Percentiles rank a stretch among this genome's conserved stretches.
phyloP scores from a whole-genome alignment of 2,113 vertebrate genomes.

The Polyodon spathula region DNA sequence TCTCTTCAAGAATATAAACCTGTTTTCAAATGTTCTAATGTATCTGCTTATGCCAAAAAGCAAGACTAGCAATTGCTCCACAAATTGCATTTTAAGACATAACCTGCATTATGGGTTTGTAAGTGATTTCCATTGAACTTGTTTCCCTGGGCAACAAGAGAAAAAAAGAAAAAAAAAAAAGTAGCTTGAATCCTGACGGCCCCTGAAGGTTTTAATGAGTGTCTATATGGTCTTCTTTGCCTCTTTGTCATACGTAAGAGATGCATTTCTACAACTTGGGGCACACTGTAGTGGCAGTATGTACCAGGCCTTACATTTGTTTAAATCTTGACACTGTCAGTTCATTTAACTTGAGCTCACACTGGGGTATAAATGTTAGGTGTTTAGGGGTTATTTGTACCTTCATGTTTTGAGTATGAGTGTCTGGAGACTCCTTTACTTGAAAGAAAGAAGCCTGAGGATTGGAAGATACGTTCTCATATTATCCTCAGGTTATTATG shows the following conservation, averaged over 20 bases:
- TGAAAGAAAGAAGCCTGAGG: not conserved
- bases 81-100: not conserved
- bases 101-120: not conserved
- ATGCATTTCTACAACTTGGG: not conserved
- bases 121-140: slow-evolving; percentile 4
- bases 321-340: too few relatives aligned
- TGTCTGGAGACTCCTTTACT: not conserved
- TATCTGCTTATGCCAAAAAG: slow-evolving; percentile 38
- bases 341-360: not conserved
- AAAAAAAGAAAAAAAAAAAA: too few relatives aligned
- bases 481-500: not conserved
- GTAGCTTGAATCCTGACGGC: too few relatives aligned
- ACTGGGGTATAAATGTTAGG: not conserved
- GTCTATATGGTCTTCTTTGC: too few relatives aligned
- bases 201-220: too few relatives aligned
- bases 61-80: slow-evolving; percentile 48
- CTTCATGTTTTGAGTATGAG: not conserved
- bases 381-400: not conserved
- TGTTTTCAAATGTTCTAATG: slow-evolving; percentile 43
- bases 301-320: not conserved
- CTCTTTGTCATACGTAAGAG: too few relatives aligned
- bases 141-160: too few relatives aligned
- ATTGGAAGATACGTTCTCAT: not conserved
- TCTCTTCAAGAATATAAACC: slow-evolving; percentile 39
- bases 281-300: not conserved